Evolutionary conservation across 2,797 vertebrate species (phyloP), one percentile per base, ranked within the genome.

Genomic region (Alectoris magna): DNA sequence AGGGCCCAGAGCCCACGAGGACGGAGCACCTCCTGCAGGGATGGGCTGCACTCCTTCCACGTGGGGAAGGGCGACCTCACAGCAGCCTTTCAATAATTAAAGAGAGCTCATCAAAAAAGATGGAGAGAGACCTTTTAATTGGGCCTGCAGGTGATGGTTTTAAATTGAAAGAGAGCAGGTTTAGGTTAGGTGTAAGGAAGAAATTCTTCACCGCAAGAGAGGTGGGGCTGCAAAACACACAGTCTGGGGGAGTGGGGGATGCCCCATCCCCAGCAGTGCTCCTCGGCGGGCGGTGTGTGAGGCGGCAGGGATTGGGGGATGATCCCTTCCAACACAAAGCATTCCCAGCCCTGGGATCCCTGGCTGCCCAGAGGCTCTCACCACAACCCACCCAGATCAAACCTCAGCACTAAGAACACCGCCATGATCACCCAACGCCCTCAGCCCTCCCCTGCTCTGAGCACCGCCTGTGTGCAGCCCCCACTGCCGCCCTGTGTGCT

Each of bases 401-500:
- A n/a, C 64, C 31, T 67, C 38, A 60, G 38, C 6, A 43, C 16
- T 43, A 43, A 66, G 73, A 24, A 51, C 73, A 79, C 1, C 7
- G 60, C 49, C 27, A 71, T n/a, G 44, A 76, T 53, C 38, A 38
- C 36, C 49, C 21, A 73, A 70, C 31, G 26, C 34, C 12, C 21
- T 44, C 56, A 53, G 51, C 31, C 78, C 74, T 46, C n/a, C 46
- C 4, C 38, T 26, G 56, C 48, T 23, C 3, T 4, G 31, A 39
- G 3, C 48, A 60, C 3, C 2, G 22, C 58, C 23, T 29, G 14
- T 9, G 24, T 24, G 23, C 48, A 49, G 48, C 48, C 13, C 24
- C 23, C 56, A 11, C 19, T 39, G 22, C 51, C 22, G 9, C 8
- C 60, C 26, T 31, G 16, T 18, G 6, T 0, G 3, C 38, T 26